A percentile compares a stretch with the other conserved stretches of the same genome.
These are phyloP conservation scores for Drosophila ogumai DNA, from an alignment of 1,140 invertebrate species.

Conservation along the genomic window DNA sequence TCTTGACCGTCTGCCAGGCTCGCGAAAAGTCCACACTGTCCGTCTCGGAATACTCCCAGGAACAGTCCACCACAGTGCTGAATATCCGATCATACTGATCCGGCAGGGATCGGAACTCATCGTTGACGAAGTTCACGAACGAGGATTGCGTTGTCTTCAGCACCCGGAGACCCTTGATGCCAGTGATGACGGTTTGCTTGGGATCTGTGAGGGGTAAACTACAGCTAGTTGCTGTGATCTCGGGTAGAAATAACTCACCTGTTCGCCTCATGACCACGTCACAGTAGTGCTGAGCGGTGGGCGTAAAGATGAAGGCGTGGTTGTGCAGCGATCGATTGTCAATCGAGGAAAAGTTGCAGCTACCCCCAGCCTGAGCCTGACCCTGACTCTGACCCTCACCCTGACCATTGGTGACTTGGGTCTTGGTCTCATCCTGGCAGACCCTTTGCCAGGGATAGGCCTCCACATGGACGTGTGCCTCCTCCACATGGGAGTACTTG, in stretches of 20 bases:
- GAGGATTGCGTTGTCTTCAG: conserved; percentile 92
- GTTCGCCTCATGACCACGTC: conserved; percentile 88
- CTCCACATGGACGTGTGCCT: conserved; percentile 88
- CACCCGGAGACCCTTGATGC: conserved; percentile 88
- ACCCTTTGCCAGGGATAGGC: conserved; percentile 91
- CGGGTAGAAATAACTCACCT: conserved; percentile 85
- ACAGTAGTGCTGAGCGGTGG: conserved; percentile 88
- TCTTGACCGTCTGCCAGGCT: conserved; percentile 88
- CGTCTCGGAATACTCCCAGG: conserved; percentile 89
- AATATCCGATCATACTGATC: conserved; percentile 90
- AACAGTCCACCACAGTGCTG: conserved; percentile 90
- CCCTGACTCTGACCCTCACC: background rate
- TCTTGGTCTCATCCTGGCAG: conserved; percentile 80
- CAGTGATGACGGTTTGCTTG: conserved; percentile 87
- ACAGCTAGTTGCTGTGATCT: background rate
- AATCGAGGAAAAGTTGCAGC: conserved; percentile 42
- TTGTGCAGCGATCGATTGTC: conserved; percentile 87
- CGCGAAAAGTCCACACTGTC: conserved; percentile 88
- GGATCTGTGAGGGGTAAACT: conserved; percentile 43
- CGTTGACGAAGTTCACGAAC: conserved; percentile 91
- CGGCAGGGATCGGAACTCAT: conserved; percentile 90
- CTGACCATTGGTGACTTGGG: background rate
- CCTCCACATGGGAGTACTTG: conserved; percentile 89
- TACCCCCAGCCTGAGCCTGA: background rate
- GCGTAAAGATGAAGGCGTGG: conserved; percentile 90